phyloP scores from a whole-genome alignment of 30 jellyfish, hydroid and myxozoan genomes.

The Catostylus mosaicus region DNA sequence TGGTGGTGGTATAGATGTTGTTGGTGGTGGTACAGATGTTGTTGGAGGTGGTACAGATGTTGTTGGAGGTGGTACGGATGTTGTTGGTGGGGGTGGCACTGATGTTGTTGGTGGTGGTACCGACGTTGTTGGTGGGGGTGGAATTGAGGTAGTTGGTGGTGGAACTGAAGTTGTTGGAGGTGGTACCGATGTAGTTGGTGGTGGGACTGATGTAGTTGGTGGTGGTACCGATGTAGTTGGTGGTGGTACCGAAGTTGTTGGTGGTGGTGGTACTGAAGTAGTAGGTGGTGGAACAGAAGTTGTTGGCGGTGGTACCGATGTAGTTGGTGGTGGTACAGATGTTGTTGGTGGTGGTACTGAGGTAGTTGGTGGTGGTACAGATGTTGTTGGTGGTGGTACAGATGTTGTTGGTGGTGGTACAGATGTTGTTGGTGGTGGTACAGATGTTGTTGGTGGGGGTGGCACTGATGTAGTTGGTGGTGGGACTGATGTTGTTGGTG shows the following conservation, averaged over 20 bases:
- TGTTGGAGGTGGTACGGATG: neutral
- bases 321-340: slow-evolving; percentile 2
- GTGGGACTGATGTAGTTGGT: neutral
- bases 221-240: neutral
- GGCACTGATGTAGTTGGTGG: neutral
- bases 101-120: neutral
- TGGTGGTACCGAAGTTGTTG: neutral
- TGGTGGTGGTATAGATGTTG: neutral
- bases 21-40: slow-evolving; percentile 10
- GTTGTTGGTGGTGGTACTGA: slow-evolving; percentile 9
- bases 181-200: neutral
- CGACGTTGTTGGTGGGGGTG: neutral
- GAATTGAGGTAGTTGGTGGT: neutral
- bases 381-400: slow-evolving; percentile 4
- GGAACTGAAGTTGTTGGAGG: neutral
- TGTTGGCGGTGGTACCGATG: slow-evolving; percentile 6
- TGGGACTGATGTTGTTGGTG: neutral
- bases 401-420: slow-evolving; percentile 9
- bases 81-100: slow-evolving; percentile 15
- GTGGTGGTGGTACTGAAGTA: neutral
- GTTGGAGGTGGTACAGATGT: neutral
- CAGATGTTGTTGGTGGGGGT: slow-evolving; percentile 1
- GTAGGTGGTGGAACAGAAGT: neutral
- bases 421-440: neutral
- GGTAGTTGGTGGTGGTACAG: slow-evolving; percentile 11